Conservation (phyloP, 2,888 invertebrate species). For the Agrotis ipsilon region DNA sequence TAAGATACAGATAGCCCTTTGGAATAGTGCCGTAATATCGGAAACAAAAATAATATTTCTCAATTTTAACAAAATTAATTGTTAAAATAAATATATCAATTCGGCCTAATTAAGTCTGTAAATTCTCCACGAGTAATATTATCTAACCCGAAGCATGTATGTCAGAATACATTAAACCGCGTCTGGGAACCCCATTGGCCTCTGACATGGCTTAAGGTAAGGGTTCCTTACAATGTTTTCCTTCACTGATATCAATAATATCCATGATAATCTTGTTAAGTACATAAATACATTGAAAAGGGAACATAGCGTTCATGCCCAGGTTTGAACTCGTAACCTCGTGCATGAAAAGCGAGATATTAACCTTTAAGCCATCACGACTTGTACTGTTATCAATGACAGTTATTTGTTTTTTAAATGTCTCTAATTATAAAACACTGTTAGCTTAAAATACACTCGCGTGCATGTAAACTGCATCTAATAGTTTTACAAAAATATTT, state of each 20-base stretch:
- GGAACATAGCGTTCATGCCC: too few relatives aligned
- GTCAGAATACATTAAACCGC: background rate
- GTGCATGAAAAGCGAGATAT: too few relatives aligned
- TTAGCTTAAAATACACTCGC: conserved; percentile 50
- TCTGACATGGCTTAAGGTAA: too few relatives aligned
- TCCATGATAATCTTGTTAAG: too few relatives aligned
- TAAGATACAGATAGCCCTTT: too few relatives aligned
- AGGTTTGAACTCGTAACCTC: too few relatives aligned
- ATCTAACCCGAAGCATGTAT: background rate
- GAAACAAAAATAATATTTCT: background rate
- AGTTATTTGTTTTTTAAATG: conserved; percentile 20
- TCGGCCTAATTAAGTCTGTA: conserved; percentile 12
- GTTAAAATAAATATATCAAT: background rate
- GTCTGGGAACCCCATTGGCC: too few relatives aligned
- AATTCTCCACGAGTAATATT: background rate
- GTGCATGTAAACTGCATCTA: conserved; percentile 55
- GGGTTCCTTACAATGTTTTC: too few relatives aligned
- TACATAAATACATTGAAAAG: too few relatives aligned
- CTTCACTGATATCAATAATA: too few relatives aligned
- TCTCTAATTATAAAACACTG: conserved; percentile 58
- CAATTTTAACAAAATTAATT: background rate
- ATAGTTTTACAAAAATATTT: conserved; percentile 52
- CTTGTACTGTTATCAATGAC: background rate
- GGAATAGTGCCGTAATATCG: too few relatives aligned
- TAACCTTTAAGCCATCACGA: too few relatives aligned